These are phyloP conservation scores for Orthosia incerta DNA, from an alignment of 2,888 invertebrate species.

Conservation along the genomic window DNA sequence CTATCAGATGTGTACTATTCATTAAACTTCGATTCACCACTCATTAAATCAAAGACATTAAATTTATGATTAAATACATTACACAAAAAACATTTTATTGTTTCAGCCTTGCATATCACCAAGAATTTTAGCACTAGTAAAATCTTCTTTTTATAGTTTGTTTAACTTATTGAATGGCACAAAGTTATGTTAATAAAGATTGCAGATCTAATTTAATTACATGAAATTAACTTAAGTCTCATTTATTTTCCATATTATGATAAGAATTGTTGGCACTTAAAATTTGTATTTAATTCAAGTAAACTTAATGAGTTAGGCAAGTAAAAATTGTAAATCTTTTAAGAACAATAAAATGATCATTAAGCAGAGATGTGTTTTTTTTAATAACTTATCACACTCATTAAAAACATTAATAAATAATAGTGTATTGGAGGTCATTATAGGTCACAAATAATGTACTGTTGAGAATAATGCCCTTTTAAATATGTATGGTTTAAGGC, in stretches of 20 bases:
- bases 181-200: no score
- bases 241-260: not conserved
- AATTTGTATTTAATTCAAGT: conserved; percentile 6
- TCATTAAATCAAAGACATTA: conserved; percentile 1
- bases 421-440: conserved; percentile 64
- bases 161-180: not conserved
- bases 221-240: not conserved
- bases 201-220: not conserved
- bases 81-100: not conserved
- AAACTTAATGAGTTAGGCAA: not conserved
- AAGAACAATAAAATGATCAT: conserved; percentile 1
- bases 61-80: not conserved
- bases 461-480: conserved; percentile 12
- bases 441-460: conserved; percentile 62
- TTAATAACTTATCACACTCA: conserved; percentile 14
- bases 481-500: not conserved
- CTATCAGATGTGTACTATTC: conserved; percentile 31
- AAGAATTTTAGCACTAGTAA: not conserved
- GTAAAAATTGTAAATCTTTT: no score
- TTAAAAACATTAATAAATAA: conserved; percentile 28
- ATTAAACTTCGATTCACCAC: conserved; percentile 18
- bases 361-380: not conserved
- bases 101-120: not conserved
- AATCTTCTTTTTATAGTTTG: not conserved
- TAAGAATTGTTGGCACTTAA: conserved; percentile 2